Percentiles rank a stretch among this genome's conserved stretches.
Evolutionary conservation across 2,888 invertebrate genomes (phyloP).

Genomic region (Acrobasis consociella): DNA sequence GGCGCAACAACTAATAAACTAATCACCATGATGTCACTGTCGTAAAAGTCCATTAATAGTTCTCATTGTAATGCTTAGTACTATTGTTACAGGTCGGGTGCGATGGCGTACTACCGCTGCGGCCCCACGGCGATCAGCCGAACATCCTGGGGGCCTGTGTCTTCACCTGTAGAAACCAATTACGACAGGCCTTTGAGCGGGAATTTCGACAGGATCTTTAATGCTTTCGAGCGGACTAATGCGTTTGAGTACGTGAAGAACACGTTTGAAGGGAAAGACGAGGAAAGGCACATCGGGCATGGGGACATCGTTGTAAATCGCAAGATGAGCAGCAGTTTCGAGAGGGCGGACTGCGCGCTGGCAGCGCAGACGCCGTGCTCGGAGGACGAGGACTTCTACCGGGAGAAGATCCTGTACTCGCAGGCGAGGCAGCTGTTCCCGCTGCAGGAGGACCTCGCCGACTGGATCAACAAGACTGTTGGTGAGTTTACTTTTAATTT

Average conservation of each 20-base stretch:
- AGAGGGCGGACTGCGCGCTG: conserved; percentile 77
- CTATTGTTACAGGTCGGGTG: conserved; percentile 31
- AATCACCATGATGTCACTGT: conserved; percentile 42
- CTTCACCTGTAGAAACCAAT: conserved; percentile 69
- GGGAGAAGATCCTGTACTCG: conserved; percentile 88
- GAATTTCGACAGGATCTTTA: conserved; percentile 77
- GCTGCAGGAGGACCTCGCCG: conserved; percentile 92
- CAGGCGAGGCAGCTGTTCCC: conserved; percentile 92
- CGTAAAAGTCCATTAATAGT: conserved; percentile 32
- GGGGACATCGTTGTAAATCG: conserved; percentile 73
- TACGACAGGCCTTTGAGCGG: conserved; percentile 73
- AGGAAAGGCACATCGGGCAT: conserved; percentile 64
- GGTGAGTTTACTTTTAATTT: conserved; percentile 81
- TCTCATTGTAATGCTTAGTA: conserved; percentile 10
- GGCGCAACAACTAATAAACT: conserved; percentile 37
- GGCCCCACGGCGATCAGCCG: conserved; percentile 75
- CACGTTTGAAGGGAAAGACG: conserved; percentile 50
- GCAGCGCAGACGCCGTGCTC: conserved; percentile 75
- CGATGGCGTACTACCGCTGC: conserved; percentile 75
- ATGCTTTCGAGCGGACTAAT: conserved; percentile 77
- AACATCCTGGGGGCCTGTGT: conserved; percentile 84
- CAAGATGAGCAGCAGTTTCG: conserved; percentile 73
- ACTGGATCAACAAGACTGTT: conserved; percentile 93
- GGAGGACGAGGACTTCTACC: conserved; percentile 86
- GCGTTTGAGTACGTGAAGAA: conserved; percentile 71